phyloP scores from a whole-genome alignment of 92 coral and sea anemone genomes.

The Galaxea fascicularis region DNA sequence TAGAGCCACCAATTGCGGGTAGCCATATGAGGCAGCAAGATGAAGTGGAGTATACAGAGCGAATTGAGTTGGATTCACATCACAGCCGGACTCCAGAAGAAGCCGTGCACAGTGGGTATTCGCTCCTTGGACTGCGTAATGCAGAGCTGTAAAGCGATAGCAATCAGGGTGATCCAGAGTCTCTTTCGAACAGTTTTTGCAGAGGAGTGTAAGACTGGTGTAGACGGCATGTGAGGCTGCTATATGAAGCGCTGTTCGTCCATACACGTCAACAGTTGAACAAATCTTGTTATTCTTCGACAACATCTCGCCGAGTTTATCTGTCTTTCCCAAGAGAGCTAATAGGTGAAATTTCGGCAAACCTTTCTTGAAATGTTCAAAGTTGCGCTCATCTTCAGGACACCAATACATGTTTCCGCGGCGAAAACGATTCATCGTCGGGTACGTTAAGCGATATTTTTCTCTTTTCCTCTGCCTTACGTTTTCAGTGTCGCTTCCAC shows the following conservation, averaged over 20 bases:
- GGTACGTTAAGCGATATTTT: background rate
- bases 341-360: conserved; percentile 22
- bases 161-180: conserved; percentile 51
- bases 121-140: conserved; percentile 70
- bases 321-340: conserved; percentile 24
- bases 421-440: background rate
- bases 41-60: conserved; percentile 67
- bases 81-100: conserved; percentile 48
- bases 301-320: conserved; percentile 8
- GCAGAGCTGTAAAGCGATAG: conserved; percentile 69
- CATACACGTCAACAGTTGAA: conserved; percentile 50
- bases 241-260: conserved; percentile 49
- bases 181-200: conserved; percentile 29
- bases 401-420: background rate
- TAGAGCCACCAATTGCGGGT: conserved; percentile 61
- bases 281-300: background rate
- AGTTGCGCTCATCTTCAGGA: background rate
- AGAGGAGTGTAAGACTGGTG: conserved; percentile 41
- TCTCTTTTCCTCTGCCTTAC: background rate
- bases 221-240: conserved; percentile 54
- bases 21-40: conserved; percentile 62
- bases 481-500: background rate
- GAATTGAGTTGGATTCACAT: conserved; percentile 39
- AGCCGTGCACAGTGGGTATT: conserved; percentile 56
- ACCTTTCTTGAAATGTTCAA: conserved; percentile 20